Conservation (phyloP, 2,888 invertebrate genomes). For the Acrocera orbiculus region DNA sequence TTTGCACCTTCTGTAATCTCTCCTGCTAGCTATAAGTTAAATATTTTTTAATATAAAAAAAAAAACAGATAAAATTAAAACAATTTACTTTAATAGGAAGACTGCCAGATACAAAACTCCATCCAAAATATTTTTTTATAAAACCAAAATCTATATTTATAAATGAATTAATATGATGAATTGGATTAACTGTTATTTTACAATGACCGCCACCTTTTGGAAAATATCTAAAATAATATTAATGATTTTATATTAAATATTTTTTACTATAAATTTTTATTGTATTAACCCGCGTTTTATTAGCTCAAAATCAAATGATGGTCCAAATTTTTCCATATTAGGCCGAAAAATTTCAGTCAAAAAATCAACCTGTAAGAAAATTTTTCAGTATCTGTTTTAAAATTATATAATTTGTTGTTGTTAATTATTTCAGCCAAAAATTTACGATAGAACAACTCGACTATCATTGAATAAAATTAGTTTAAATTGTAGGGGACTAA, state of each 20-base stretch:
- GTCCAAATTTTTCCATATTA: constrained; percentile 54
- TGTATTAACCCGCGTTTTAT: constrained; percentile 36
- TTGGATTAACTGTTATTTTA: constrained; percentile 41
- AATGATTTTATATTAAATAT: constrained; percentile 23
- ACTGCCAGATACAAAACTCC: constrained; percentile 63
- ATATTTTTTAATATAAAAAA: not conserved
- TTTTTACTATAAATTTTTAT: not conserved
- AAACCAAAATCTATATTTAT: constrained; percentile 43
- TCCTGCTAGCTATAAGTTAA: constrained; percentile 35
- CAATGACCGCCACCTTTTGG: constrained; percentile 79
- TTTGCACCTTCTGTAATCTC: constrained; percentile 43
- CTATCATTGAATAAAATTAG: too few species aligned
- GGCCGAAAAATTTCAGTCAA: constrained; percentile 57
- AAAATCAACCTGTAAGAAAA: constrained; percentile 63
- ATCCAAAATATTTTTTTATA: constrained; percentile 45
- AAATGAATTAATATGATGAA: constrained; percentile 35
- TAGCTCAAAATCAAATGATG: constrained; percentile 50
- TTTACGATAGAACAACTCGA: too few species aligned
- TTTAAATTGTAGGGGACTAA: too few species aligned
- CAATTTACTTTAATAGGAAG: constrained; percentile 42
- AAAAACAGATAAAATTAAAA: not conserved
- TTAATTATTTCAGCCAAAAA: too few species aligned
- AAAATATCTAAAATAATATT: constrained; percentile 45
- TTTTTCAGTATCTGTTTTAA: too few species aligned
- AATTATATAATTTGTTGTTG: too few species aligned